These are phyloP conservation scores for Heliconius erato DNA, from an alignment of 2,888 invertebrate species.

Conservation along the genomic window DNA sequence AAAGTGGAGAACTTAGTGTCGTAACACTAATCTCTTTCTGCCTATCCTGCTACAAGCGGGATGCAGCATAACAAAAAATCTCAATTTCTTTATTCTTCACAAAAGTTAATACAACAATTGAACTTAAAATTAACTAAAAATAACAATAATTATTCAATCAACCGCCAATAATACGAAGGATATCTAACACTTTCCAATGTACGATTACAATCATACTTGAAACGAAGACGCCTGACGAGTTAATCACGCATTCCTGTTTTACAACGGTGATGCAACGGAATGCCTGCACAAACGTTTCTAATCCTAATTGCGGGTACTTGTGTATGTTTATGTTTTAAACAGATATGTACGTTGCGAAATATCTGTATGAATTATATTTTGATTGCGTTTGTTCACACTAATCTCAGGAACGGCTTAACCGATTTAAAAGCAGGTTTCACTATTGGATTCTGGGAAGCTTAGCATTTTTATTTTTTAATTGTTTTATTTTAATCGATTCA, in stretches of 20 bases:
- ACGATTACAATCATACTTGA: slow-evolving; percentile 60
- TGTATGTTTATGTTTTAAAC: slow-evolving; percentile 25
- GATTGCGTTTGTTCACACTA: no score
- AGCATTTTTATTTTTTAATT: no score
- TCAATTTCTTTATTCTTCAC: background rate
- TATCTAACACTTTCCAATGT: slow-evolving; percentile 48
- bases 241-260: slow-evolving; percentile 66
- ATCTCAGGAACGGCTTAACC: no score
- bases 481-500: no score
- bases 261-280: slow-evolving; percentile 60
- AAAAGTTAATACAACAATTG: background rate
- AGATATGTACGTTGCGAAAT: slow-evolving; percentile 26
- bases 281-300: slow-evolving; percentile 48
- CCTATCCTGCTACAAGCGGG: no score
- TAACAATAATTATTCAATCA: background rate
- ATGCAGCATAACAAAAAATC: no score
- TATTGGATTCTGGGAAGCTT: no score
- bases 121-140: background rate
- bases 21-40: no score
- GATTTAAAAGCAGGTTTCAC: no score
- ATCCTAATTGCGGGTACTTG: slow-evolving; percentile 24
- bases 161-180: slow-evolving; percentile 45
- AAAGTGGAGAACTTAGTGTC: no score
- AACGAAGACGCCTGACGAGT: slow-evolving; percentile 59
- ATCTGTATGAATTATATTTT: no score